Base-by-base conservation (phyloP, 2,888 invertebrate genomes). In the Eurytoma adleriae region DNA sequence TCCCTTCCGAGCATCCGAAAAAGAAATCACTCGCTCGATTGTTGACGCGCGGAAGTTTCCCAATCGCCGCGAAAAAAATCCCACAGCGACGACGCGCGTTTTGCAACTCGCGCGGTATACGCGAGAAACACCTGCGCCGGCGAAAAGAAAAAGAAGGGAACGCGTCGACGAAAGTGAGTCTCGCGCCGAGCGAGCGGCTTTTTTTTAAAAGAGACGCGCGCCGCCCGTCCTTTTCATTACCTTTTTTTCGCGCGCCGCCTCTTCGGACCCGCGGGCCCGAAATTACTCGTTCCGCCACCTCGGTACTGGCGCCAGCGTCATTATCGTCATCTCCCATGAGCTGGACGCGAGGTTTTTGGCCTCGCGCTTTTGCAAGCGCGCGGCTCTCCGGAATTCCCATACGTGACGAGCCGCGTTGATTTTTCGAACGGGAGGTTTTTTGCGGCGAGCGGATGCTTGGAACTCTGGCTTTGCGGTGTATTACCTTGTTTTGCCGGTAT, bases 271-370 rank as follows among this genome's bases (percentile, higher is more conserved):
- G n/a, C n/a, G n/a, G n/a, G n/a, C n/a, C n/a, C n/a, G 48, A 27
- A 48, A 70, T 69, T 67, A 77, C 70, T 64, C 56, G 77, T 70
- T 70, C 64, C 50, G 61, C 68, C 75, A 56, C 61, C 75, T 75
- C 52, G 52, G 40, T 64, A 1, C n/a, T 77, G 77, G 77, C 77
- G 77, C 77, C 77, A 62, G 50, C 57, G 13, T 73, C 64, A 20
- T 73, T 73, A 54, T 62, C 54, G 54, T 73, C 54, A 14, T 14
- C 7, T 3, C 7, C 18, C 4, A n/a, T 7, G 4, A 40, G 40
- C 40, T 40, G 40, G 40, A 4, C 27, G 16, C n/a, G 16, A 64
- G 64, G 64, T 64, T 64, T 64, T 64, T 48, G 64, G 64, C 64
- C 64, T 30, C 64, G 64, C 40, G 40, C 40, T 40, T 40, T 40